Conservation (phyloP, 2,113 vertebrate genomes). For the Mungos mungo region DNA sequence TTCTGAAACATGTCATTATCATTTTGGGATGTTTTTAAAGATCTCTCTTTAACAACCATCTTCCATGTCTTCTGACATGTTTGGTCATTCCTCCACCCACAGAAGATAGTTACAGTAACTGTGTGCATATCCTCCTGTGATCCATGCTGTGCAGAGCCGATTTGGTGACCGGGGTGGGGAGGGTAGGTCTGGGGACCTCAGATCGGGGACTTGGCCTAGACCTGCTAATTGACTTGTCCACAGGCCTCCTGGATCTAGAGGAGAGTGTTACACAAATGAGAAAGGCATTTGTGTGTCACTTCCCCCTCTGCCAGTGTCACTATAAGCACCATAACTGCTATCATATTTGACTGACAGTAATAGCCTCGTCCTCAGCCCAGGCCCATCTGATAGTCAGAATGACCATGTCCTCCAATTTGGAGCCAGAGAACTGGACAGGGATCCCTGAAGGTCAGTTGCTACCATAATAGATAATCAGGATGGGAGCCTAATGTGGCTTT, state of each 20-base stretch:
- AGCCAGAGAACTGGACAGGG: not conserved
- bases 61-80: not conserved
- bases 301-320: not conserved
- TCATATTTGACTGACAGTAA: not conserved
- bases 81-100: not conserved
- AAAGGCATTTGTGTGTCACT: not conserved
- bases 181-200: not conserved
- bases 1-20: not conserved
- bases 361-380: fast-evolving
- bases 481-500: not conserved
- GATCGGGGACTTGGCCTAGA: not conserved
- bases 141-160: not conserved
- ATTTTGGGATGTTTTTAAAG: not conserved
- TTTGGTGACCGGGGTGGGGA: not conserved
- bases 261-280: not conserved
- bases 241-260: not conserved
- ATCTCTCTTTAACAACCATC: not conserved
- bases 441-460: fast-evolving
- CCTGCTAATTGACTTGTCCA: not conserved
- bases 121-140: not conserved
- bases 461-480: fast-evolving
- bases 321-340: fast-evolving
- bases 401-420: fast-evolving
- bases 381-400: not conserved
- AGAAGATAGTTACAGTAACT: not conserved